phyloP scores from a whole-genome alignment of 2,113 vertebrate genomes.

The Pandion haliaetus region DNA sequence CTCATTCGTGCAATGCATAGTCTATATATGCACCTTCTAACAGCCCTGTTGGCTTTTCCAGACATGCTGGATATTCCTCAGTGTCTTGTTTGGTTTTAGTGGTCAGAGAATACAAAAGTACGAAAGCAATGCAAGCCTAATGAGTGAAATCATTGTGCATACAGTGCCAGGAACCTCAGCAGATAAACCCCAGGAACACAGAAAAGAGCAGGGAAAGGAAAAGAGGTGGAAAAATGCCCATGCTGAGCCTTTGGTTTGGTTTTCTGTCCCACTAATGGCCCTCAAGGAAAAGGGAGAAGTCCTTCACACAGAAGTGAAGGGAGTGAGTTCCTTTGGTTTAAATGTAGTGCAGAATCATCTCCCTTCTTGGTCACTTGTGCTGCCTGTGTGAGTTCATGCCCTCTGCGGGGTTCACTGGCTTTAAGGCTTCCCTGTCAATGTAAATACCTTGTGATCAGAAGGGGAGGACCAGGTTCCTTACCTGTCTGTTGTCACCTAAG shows the following conservation, averaged over 20 bases:
- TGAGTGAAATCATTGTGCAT: background rate
- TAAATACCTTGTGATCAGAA: background rate
- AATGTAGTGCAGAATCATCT: background rate
- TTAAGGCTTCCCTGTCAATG: background rate
- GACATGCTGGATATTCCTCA: background rate
- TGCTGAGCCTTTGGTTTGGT: background rate
- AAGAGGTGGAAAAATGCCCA: background rate
- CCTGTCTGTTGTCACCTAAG: background rate
- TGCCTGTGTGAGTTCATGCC: background rate
- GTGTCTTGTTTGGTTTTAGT: background rate
- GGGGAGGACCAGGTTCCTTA: background rate
- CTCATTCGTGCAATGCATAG: background rate
- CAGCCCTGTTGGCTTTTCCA: background rate
- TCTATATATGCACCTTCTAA: background rate
- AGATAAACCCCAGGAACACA: background rate
- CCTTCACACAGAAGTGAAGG: background rate
- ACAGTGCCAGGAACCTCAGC: background rate
- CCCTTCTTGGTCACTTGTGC: background rate
- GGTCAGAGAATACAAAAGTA: background rate
- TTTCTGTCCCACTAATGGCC: background rate
- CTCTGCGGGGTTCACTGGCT: background rate
- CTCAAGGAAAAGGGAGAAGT: background rate
- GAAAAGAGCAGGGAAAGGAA: background rate
- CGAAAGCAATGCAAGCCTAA: background rate
- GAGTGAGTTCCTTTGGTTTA: background rate